These are phyloP conservation scores for Mechanitis mazaeus DNA, from an alignment of 2,888 invertebrate species.

Conservation along the genomic window DNA sequence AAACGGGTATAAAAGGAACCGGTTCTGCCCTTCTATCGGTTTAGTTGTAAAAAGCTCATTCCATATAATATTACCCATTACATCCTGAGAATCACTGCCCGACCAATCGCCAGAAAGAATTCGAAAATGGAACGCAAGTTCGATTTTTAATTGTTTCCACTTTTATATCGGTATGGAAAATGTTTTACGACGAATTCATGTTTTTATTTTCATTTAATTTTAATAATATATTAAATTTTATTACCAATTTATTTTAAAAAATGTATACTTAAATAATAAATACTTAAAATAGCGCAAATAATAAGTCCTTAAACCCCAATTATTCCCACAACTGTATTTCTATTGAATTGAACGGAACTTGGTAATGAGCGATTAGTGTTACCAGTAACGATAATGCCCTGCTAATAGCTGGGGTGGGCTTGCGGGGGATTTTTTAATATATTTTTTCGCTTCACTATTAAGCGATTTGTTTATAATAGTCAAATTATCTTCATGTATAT, in stretches of 20 bases:
- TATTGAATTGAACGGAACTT: conserved; percentile 48
- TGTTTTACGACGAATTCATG: conserved; percentile 14
- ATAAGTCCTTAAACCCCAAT: conserved; percentile 33
- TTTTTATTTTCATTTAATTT: conserved; percentile 10
- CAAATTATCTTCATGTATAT: not conserved
- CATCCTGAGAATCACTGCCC: conserved; percentile 68
- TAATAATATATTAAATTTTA: conserved; percentile 7
- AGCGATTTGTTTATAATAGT: not conserved
- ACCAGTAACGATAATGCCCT: conserved; percentile 68
- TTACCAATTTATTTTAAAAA: conserved; percentile 7
- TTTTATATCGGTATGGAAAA: conserved; percentile 42
- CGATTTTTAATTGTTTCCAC: conserved; percentile 70
- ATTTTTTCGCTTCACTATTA: conserved; percentile 18
- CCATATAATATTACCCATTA: conserved; percentile 74
- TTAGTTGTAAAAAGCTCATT: conserved; percentile 74
- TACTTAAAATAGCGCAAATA: conserved; percentile 18
- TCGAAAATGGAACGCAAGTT: conserved; percentile 65
- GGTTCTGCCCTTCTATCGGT: conserved; percentile 65
- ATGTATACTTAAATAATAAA: not conserved
- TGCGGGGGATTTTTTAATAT: conserved; percentile 32
- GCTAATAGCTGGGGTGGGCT: conserved; percentile 61
- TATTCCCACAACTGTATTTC: conserved; percentile 45
- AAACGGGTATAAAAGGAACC: conserved; percentile 66
- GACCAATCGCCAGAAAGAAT: conserved; percentile 61
- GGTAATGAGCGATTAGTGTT: conserved; percentile 74